Evolutionary conservation across 1,140 invertebrate species (phyloP).

Genomic region (Neodiprion pinetum): DNA sequence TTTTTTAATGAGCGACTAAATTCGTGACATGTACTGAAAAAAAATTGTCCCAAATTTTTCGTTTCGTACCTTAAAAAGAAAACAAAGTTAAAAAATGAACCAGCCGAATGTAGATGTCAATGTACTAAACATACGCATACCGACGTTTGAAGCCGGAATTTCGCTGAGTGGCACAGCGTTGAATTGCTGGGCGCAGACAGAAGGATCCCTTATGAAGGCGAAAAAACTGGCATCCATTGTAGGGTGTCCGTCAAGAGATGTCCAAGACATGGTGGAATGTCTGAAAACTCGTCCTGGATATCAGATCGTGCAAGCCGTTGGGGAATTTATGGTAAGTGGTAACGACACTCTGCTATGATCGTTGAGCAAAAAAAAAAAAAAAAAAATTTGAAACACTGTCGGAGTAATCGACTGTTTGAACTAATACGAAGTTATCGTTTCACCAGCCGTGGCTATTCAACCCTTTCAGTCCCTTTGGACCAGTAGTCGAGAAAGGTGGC

Average conservation of each 20-base stretch:
- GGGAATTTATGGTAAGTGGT: slow-evolving; percentile 59
- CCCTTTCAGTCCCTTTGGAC: slow-evolving; percentile 69
- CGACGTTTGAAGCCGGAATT: slow-evolving; percentile 73
- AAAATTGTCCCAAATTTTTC: no score
- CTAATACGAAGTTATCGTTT: not conserved
- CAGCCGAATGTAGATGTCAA: not conserved
- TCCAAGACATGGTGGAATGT: slow-evolving; percentile 73
- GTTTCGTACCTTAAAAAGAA: no score
- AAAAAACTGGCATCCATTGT: slow-evolving; percentile 69
- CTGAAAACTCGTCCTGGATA: slow-evolving; percentile 69
- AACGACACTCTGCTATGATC: not conserved
- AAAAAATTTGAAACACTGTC: not conserved
- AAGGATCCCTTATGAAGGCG: slow-evolving; percentile 72
- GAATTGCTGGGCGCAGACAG: slow-evolving; percentile 73
- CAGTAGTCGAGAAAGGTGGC: slow-evolving; percentile 62
- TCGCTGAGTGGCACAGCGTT: slow-evolving; percentile 80
- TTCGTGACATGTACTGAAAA: no score
- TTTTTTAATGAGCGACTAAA: no score
- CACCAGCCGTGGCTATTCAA: slow-evolving; percentile 62
- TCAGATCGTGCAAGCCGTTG: slow-evolving; percentile 57
- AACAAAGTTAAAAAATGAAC: no score
- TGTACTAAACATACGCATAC: not conserved
- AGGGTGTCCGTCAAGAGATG: slow-evolving; percentile 70
- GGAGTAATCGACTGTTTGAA: no score
- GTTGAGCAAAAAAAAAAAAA: not conserved